Evolutionary conservation across 1,140 invertebrate genomes (phyloP).

Genomic region (Tetramorium simillimum): DNA sequence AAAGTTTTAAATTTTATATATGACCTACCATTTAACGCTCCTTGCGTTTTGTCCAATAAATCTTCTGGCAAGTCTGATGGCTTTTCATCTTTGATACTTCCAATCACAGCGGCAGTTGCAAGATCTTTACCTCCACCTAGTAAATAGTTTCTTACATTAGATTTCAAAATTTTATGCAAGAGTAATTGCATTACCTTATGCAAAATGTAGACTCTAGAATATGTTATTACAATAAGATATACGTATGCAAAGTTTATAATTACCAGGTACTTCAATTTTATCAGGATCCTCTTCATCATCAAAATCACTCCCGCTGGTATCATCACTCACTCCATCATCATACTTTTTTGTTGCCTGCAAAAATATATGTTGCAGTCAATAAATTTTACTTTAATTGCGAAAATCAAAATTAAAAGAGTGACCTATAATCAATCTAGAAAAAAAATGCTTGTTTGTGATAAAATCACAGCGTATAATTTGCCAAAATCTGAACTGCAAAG

Average conservation of each 20-base stretch:
- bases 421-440: neutral
- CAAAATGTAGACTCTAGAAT: neutral
- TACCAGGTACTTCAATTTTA: conserved; percentile 95
- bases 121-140: conserved; percentile 92
- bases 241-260: conserved; percentile 11
- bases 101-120: conserved; percentile 89
- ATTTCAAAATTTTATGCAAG: conserved; percentile 3
- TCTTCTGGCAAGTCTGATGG: conserved; percentile 53
- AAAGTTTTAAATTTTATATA: neutral
- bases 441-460: neutral
- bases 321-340: conserved; percentile 87
- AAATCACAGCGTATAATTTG: neutral
- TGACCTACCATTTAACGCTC: conserved; percentile 74
- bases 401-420: neutral
- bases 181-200: conserved; percentile 15
- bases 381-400: neutral
- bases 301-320: conserved; percentile 92
- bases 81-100: conserved; percentile 79
- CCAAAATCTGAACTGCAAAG: neutral
- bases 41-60: conserved; percentile 73
- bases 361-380: neutral
- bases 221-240: neutral
- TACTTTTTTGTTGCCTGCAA: conserved; percentile 75
- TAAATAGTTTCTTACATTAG: conserved; percentile 48
- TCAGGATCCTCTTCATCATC: conserved; percentile 96